A percentile compares a stretch with the other conserved stretches of the same genome.
These are phyloP conservation scores for Eulithis prunata DNA, from an alignment of 2,888 invertebrate genomes.

Conservation along the genomic window DNA sequence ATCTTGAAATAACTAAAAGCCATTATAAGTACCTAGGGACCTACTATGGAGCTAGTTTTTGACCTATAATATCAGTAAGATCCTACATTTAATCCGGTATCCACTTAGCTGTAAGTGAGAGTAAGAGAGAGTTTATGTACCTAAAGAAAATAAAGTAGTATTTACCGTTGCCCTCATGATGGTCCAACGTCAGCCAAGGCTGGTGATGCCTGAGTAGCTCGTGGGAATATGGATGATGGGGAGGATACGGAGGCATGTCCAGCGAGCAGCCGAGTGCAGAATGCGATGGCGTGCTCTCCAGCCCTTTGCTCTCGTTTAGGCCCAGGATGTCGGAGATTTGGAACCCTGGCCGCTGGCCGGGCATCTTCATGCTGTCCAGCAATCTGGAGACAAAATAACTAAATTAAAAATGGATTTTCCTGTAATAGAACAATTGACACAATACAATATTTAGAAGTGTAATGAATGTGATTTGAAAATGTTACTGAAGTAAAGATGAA, in stretches of 20 bases:
- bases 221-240: slow-evolving; percentile 72
- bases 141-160: slow-evolving; percentile 24
- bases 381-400: slow-evolving; percentile 81
- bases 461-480: no score
- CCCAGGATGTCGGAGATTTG: slow-evolving; percentile 97
- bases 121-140: no score
- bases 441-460: not conserved
- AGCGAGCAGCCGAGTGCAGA: slow-evolving; percentile 59
- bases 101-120: no score
- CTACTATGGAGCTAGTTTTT: no score
- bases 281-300: slow-evolving; percentile 68
- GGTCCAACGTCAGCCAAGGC: slow-evolving; percentile 75
- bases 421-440: slow-evolving; percentile 8
- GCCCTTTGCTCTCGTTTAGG: slow-evolving; percentile 87
- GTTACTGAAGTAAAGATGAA: no score
- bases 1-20: no score
- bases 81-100: no score
- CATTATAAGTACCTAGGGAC: no score
- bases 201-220: slow-evolving; percentile 76
- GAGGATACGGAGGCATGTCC: slow-evolving; percentile 72
- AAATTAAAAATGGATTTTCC: slow-evolving; percentile 28
- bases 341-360: slow-evolving; percentile 92
- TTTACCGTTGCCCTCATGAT: slow-evolving; percentile 71
- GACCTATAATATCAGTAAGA: no score
- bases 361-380: slow-evolving; percentile 92